Evolutionary conservation across 2,797 vertebrate genomes (phyloP).

Genomic region (Hippopotamyrus pictus): DNA sequence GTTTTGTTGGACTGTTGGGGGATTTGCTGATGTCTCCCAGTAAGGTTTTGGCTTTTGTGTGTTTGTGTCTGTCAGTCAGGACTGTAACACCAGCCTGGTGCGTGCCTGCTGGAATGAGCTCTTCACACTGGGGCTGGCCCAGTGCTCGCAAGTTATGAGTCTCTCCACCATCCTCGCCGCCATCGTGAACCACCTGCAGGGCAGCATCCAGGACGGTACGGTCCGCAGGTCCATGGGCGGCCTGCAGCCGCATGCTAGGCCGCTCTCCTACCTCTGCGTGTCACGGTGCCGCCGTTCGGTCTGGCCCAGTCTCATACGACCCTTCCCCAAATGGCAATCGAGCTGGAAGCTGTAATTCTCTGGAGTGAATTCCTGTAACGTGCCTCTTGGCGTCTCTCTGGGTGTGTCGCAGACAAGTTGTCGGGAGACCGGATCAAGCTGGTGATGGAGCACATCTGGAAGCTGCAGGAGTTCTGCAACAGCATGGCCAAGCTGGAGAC

Average conservation of each 20-base stretch:
- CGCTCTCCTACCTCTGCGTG: background rate
- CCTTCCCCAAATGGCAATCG: background rate
- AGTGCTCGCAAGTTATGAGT: conserved; percentile 95
- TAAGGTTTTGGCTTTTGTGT: background rate
- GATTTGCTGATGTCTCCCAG: background rate
- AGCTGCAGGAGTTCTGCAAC: conserved; percentile 98
- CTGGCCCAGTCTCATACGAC: background rate
- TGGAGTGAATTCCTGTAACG: background rate
- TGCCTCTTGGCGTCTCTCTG: background rate
- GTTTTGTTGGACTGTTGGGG: background rate
- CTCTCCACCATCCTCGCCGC: conserved; percentile 92
- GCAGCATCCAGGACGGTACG: conserved; percentile 91
- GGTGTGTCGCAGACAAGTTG: conserved; percentile 75
- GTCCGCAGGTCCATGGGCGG: conserved; percentile 18
- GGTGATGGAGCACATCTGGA: conserved; percentile 99
- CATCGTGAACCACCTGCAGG: conserved; percentile 93
- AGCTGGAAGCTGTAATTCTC: background rate
- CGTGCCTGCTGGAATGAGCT: conserved; percentile 97
- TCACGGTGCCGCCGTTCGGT: background rate
- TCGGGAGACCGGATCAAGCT: conserved; percentile 91
- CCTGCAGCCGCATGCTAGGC: conserved; percentile 4
- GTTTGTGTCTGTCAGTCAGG: conserved; percentile 69
- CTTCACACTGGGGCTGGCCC: conserved; percentile 90
- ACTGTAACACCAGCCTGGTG: conserved; percentile 89
- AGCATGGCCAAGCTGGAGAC: conserved; percentile 91